These are phyloP conservation scores for Metopia argyrocephala DNA, from an alignment of 2,888 invertebrate species.

Conservation along the genomic window DNA sequence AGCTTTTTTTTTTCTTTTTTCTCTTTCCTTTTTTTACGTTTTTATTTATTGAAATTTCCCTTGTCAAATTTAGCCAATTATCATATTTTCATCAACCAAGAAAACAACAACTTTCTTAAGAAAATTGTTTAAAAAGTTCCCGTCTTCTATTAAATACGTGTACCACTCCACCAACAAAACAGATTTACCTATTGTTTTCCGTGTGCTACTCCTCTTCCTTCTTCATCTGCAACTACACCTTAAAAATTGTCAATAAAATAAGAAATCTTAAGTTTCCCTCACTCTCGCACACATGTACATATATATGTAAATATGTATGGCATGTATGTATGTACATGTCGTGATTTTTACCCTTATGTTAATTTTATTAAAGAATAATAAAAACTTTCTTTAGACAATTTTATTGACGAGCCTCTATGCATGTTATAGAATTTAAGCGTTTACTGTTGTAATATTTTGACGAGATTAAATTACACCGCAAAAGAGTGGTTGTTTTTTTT, in stretches of 20 bases:
- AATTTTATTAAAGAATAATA: slow-evolving; percentile 76
- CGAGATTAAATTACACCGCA: slow-evolving; percentile 60
- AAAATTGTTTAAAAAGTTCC: slow-evolving; percentile 59
- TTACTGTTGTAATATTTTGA: slow-evolving; percentile 14
- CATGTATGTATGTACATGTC: slow-evolving; percentile 22
- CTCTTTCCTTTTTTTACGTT: not conserved
- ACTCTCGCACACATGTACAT: not conserved
- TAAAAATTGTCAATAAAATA: slow-evolving; percentile 52
- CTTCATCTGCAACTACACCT: not conserved
- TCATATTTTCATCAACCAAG: slow-evolving; percentile 76
- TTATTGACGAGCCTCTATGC: slow-evolving; percentile 59
- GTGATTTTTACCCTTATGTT: slow-evolving; percentile 70
- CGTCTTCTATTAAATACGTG: slow-evolving; percentile 3
- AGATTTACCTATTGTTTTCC: slow-evolving; percentile 14
- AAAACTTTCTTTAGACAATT: not conserved
- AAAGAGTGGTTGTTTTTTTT: slow-evolving; percentile 60
- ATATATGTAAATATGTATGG: slow-evolving; percentile 1
- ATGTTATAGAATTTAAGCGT: slow-evolving; percentile 53
- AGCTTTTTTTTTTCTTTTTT: not conserved
- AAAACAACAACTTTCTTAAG: slow-evolving; percentile 33
- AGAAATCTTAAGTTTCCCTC: not conserved
- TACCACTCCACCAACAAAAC: slow-evolving; percentile 4
- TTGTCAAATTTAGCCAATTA: slow-evolving; percentile 78
- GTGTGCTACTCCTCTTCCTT: not conserved
- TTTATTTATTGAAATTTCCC: slow-evolving; percentile 71